Evolutionary conservation across 1,140 invertebrate species (phyloP).

Genomic region (Carcinoscorpius rotundicauda): DNA sequence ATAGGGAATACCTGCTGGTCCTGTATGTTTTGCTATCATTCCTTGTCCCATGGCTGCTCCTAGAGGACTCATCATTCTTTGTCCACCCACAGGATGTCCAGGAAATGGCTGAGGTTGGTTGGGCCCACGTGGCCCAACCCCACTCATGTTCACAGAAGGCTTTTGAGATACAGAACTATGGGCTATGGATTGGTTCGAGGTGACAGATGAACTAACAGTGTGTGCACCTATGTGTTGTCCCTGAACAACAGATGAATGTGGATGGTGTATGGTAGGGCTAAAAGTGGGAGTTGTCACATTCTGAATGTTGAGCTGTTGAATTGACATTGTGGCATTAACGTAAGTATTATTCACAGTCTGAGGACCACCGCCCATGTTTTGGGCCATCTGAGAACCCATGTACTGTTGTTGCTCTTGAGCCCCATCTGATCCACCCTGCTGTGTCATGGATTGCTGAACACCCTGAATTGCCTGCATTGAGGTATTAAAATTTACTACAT

Average conservation of each 20-base stretch:
- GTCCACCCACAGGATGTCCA: slow-evolving; percentile 17
- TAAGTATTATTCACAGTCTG: slow-evolving; percentile 42
- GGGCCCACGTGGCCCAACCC: slow-evolving; percentile 19
- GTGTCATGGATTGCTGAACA: slow-evolving; percentile 10
- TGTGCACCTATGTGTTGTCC: slow-evolving; percentile 9
- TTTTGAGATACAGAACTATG: slow-evolving; percentile 21
- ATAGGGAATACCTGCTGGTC: neutral
- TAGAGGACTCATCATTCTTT: slow-evolving; percentile 23
- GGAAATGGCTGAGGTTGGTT: slow-evolving; percentile 22
- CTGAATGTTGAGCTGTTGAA: slow-evolving; percentile 42
- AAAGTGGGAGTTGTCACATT: slow-evolving; percentile 29
- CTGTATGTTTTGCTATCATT: slow-evolving; percentile 11
- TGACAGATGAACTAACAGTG: slow-evolving; percentile 23
- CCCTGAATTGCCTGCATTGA: slow-evolving; percentile 31
- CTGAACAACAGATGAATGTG: neutral
- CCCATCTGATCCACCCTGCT: slow-evolving; percentile 13
- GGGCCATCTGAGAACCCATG: slow-evolving; percentile 26
- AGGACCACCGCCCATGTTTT: slow-evolving; percentile 29
- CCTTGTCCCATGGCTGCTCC: slow-evolving; percentile 24
- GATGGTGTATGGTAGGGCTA: slow-evolving; percentile 17
- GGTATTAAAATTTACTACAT: slow-evolving; percentile 33
- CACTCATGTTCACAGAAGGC: slow-evolving; percentile 13
- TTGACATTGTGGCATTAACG: slow-evolving; percentile 41
- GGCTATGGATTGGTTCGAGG: slow-evolving; percentile 24
- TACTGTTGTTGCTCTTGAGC: slow-evolving; percentile 5